These are phyloP conservation scores for Thecophora atra DNA, from an alignment of 2,888 invertebrate species.

Conservation along the genomic window DNA sequence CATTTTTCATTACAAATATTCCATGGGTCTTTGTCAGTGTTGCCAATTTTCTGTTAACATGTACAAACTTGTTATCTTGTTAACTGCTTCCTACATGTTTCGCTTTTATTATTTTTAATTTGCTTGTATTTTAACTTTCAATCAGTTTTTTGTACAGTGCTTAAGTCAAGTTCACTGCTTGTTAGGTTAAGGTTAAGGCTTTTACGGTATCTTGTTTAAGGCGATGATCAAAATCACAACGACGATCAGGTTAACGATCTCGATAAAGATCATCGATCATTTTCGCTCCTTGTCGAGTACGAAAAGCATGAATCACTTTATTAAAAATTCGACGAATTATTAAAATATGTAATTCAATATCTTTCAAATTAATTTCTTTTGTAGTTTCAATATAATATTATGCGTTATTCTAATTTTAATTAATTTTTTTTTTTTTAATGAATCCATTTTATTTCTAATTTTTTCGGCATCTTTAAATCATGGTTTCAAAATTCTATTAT, in stretches of 20 bases:
- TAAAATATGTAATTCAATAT: background rate
- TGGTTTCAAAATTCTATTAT: no score
- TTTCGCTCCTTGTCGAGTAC: no score
- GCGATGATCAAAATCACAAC: background rate
- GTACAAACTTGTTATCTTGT: constrained; percentile 19
- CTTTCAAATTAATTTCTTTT: background rate
- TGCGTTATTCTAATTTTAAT: no score
- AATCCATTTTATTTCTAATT: no score
- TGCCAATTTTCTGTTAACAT: constrained; percentile 11
- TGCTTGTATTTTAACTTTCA: background rate
- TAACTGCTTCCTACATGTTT: background rate
- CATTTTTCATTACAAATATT: background rate
- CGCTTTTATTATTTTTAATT: background rate
- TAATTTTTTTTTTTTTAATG: no score
- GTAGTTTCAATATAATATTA: no score
- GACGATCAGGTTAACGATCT: constrained; percentile 5
- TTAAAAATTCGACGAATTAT: no score
- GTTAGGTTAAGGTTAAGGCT: constrained; percentile 26
- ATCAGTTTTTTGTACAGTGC: background rate
- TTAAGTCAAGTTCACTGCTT: constrained; percentile 34
- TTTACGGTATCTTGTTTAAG: background rate
- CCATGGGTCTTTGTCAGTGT: background rate
- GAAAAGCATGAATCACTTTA: background rate
- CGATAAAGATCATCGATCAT: background rate
- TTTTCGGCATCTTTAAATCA: no score